A percentile compares a stretch with the other conserved stretches of the same genome.
phyloP scores from a whole-genome alignment of 2,113 vertebrate species.

The Seriola rivoliana region DNA sequence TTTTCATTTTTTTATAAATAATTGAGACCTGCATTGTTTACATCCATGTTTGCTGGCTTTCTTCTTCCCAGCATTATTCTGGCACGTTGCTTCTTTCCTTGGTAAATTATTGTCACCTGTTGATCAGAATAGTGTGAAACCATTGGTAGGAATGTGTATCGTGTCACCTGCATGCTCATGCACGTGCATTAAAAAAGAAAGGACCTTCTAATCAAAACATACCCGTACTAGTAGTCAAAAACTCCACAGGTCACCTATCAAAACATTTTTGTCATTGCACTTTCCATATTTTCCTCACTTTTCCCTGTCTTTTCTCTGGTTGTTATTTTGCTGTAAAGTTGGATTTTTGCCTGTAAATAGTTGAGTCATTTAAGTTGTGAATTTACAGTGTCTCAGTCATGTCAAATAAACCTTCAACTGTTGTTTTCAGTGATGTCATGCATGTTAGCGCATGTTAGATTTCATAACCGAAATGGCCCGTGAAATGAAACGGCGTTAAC shows the following conservation, averaged over 20 bases:
- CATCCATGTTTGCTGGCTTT: not conserved
- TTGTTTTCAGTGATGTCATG: not conserved
- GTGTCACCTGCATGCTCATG: not conserved
- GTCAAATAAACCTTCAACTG: not conserved
- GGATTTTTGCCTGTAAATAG: not conserved
- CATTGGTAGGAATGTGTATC: not conserved
- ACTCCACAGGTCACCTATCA: no score
- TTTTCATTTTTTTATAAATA: not conserved
- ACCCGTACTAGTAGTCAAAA: not conserved
- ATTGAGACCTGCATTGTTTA: not conserved
- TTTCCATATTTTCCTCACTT: not conserved
- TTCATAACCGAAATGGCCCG: not conserved
- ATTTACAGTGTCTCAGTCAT: not conserved
- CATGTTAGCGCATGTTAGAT: not conserved
- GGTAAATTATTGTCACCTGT: not conserved
- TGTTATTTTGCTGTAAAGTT: not conserved
- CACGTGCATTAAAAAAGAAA: not conserved
- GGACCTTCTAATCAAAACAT: not conserved
- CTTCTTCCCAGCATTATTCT: not conserved
- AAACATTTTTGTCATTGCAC: not conserved
- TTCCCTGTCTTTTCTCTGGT: not conserved
- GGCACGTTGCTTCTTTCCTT: not conserved
- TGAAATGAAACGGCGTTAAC: constrained; percentile 5
- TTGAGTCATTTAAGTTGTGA: not conserved
- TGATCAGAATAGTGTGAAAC: not conserved